Base-by-base conservation (phyloP, 2,113 vertebrate species). In the Pygathrix nemaeus region DNA sequence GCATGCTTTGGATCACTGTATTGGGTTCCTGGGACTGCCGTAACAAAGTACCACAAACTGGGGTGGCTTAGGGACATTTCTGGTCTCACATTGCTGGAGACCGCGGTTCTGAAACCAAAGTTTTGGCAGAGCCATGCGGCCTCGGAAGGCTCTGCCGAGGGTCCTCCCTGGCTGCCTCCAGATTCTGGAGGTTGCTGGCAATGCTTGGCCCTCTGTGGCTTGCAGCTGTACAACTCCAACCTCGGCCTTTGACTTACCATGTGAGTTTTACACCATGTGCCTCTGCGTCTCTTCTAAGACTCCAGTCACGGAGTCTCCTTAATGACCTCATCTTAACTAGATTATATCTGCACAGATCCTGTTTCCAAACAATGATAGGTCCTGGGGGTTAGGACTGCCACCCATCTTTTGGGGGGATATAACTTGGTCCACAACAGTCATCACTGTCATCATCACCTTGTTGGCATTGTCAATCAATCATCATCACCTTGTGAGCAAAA, bases 81-180 rank as follows among this genome's bases (percentile, higher is more conserved):
- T 14, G 3, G 38, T 50, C 59, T 66, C 16, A 1, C 1, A n/a
- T 59, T n/a, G 40, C 57, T 8, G 16, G 57, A 66, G 75, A 9
- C 72, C 6, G 8, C 23, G 30, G 10, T 6, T 11, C 21, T 14
- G 43, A 27, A 20, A n/a, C 8, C 10, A 2, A 61, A 38, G 52
- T 18, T 40, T 18, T 4, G 8, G 72, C 13, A 3, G 30, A 30
- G 5, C 72, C 3, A 6, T 14, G 6, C 0, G 61, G 64, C 20
- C 72, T 3, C 14, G 5, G 57, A 5, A 12, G 21, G 8, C 21
- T 5, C 40, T 2, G 2, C 21, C 14, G 9, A 17, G 10, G 38
- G 38, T 43, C 14, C 32, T 8, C 3, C 23, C 40, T 10, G 16
- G 20, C 72, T 38, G 20, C 30, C 25, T n/a, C n/a, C 38, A 25